Percentiles rank a stretch among this genome's conserved stretches.
Evolutionary conservation across 2,888 invertebrate genomes (phyloP).

Genomic region (Rhabditophanes sp.): DNA sequence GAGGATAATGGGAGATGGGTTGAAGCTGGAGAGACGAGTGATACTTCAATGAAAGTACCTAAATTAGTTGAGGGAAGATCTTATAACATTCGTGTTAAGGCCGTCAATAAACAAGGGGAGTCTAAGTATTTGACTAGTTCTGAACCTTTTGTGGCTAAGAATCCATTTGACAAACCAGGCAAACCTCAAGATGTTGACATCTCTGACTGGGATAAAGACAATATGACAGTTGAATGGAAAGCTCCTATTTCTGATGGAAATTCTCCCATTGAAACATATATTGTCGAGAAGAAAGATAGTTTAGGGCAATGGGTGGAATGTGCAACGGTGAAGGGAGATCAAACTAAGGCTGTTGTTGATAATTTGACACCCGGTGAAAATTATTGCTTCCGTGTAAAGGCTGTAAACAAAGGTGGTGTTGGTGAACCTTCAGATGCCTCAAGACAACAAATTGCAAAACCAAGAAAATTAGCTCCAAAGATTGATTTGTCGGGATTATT

Average conservation of each 20-base stretch:
- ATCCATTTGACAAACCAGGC: conserved; percentile 57
- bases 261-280: conserved; percentile 25
- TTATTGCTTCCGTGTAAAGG: conserved; percentile 70
- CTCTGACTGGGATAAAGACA: conserved; percentile 84
- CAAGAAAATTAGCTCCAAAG: conserved; percentile 58
- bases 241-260: conserved; percentile 80
- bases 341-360: conserved; percentile 59
- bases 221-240: conserved; percentile 87
- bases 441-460: conserved; percentile 67
- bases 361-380: conserved; percentile 74
- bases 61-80: conserved; percentile 80
- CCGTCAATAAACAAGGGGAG: conserved; percentile 84
- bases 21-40: conserved; percentile 40
- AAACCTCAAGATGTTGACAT: conserved; percentile 48
- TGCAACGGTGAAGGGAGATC: conserved; percentile 34
- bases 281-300: conserved; percentile 45
- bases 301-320: conserved; percentile 42
- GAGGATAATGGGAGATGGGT: conserved; percentile 44
- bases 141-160: conserved; percentile 74
- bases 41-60: conserved; percentile 50
- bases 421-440: conserved; percentile 76
- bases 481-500: conserved; percentile 71
- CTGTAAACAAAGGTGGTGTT: no score
- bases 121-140: conserved; percentile 65
- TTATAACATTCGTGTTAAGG: conserved; percentile 80